Evolutionary conservation across 2,888 invertebrate species (phyloP), one percentile per base, ranked within the genome.

Genomic region (Euproctis similis): DNA sequence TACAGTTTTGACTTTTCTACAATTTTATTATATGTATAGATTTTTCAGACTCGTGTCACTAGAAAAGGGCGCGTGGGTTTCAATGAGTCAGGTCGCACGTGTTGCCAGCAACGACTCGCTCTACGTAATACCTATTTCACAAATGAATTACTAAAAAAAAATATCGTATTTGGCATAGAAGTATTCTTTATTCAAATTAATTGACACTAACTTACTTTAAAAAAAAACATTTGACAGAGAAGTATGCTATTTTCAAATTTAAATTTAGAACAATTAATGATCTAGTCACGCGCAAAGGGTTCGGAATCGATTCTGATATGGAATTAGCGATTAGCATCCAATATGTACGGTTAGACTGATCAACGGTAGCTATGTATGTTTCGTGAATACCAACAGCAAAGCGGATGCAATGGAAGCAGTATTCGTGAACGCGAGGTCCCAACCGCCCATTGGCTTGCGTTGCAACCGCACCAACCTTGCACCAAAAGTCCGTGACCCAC

Each of bases 401-500:
- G 72, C 80, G 81, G 81, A 81, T 78, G 63, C 63, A 46, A 62
- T 59, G 55, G 64, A 69, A 69, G 69, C 71, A 53, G 63, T 61
- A 58, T 71, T 64, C 65, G 64, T 65, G 49, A 62, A 49, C 53
- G 36, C 42, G 53, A 42, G 46, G 45, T 32, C 33, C 33, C 23
- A 48, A 33, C 39, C 40, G 53, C 43, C 40, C 50, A 42, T 37
- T 29, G 20, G 34, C 29, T 27, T 29, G 9, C 36, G 33, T 57
- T 69, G 73, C 74, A 72, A 66, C 48, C 37, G 43, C 48, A 14
- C 4, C 68, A 78, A 78, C 82, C 82, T 84, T 82, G 82, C 72
- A 66, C 80, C 73, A 67, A 78, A 77, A 81, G 64, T 72, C 71
- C 68, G 56, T 77, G 81, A 81, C 82, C 81, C 64, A 82, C 78